These are phyloP conservation scores for Leucophenga montana DNA, from an alignment of 2,888 invertebrate genomes.

Conservation along the genomic window DNA sequence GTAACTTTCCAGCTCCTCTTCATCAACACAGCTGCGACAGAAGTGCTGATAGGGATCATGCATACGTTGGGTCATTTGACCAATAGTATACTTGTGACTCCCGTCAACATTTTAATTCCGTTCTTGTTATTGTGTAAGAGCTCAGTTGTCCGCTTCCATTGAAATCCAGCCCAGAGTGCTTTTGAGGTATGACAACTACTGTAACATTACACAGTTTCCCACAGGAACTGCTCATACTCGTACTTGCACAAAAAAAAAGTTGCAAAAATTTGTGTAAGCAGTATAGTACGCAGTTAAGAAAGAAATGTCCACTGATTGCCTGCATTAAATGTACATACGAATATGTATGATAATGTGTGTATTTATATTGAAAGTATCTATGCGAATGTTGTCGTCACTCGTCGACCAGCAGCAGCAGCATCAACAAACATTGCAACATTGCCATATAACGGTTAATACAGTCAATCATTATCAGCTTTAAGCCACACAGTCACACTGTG, in stretches of 20 bases:
- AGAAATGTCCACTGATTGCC: constrained; percentile 66
- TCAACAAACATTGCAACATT: neutral
- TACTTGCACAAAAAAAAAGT: constrained; percentile 17
- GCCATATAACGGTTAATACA: constrained; percentile 64
- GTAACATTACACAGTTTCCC: constrained; percentile 31
- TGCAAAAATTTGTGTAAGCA: constrained; percentile 28
- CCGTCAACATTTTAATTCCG: too few species aligned
- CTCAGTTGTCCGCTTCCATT: too few species aligned
- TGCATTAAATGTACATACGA: constrained; percentile 6
- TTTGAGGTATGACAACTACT: too few species aligned
- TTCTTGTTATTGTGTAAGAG: too few species aligned
- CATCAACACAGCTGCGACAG: too few species aligned
- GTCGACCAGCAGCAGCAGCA: constrained; percentile 8
- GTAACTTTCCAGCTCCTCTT: too few species aligned
- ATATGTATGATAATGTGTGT: too few species aligned
- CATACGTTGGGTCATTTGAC: too few species aligned
- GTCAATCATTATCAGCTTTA: constrained; percentile 63
- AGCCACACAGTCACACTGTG: constrained; percentile 40
- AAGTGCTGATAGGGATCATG: too few species aligned
- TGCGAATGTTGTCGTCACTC: neutral
- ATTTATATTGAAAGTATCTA: too few species aligned
- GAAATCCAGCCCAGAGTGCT: too few species aligned
- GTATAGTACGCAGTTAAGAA: constrained; percentile 30
- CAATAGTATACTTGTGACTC: too few species aligned
- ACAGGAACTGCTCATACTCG: neutral